Conservation (phyloP, 2,888 invertebrate genomes). For the Calliopum simillimum region DNA sequence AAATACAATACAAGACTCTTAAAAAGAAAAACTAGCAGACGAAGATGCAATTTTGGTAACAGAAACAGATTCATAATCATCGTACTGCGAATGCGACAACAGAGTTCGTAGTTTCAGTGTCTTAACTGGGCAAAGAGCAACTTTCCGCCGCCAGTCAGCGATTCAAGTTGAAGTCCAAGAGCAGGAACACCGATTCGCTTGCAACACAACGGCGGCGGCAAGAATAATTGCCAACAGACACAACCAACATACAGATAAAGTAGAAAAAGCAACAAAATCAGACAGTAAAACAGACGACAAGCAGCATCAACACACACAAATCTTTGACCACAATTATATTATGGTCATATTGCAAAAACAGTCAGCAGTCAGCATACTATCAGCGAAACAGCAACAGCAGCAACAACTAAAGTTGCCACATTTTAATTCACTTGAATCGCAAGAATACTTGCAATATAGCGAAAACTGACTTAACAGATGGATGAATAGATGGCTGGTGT, state of each 20-base stretch:
- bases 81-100: neutral
- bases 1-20: conserved; percentile 26
- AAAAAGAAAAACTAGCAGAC: neutral
- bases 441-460: neutral
- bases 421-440: conserved; percentile 56
- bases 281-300: neutral
- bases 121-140: neutral
- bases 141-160: neutral
- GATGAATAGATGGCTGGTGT: too few species aligned
- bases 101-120: too few species aligned
- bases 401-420: conserved; percentile 59
- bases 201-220: neutral
- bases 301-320: neutral
- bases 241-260: neutral
- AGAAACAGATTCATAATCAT: conserved; percentile 2
- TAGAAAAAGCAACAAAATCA: neutral
- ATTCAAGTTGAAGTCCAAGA: conserved; percentile 33
- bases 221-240: neutral
- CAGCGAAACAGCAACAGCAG: neutral
- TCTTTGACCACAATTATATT: neutral
- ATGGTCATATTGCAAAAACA: neutral
- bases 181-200: conserved; percentile 5
- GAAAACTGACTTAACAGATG: too few species aligned
- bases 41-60: neutral
- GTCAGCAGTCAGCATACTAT: neutral